These are phyloP conservation scores for Acanthosepion esculentum DNA, from an alignment of 2,888 invertebrate species.

Conservation along the genomic window DNA sequence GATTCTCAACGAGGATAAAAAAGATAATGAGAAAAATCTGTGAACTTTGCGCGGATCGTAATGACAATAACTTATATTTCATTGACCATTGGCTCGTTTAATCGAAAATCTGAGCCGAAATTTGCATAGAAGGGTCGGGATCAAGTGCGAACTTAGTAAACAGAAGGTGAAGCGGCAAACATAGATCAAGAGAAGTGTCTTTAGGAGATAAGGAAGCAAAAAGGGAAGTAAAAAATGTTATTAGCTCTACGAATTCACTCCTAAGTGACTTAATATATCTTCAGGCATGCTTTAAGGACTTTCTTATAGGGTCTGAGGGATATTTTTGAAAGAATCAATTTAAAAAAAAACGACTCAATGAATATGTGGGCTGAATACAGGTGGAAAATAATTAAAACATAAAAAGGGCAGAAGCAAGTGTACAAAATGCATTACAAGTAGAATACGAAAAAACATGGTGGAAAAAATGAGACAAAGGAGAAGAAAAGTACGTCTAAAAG, in stretches of 20 bases:
- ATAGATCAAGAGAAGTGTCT: slow-evolving; percentile 15
- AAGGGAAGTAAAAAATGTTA: neutral
- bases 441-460: neutral
- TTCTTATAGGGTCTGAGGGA: neutral
- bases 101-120: neutral
- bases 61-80: neutral
- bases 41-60: neutral
- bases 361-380: neutral
- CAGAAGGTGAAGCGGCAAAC: neutral
- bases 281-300: neutral
- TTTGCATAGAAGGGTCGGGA: neutral
- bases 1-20: neutral
- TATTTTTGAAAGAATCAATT: neutral
- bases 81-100: neutral
- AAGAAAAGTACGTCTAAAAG: no score
- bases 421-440: neutral
- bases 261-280: neutral
- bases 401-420: neutral
- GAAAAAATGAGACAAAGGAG: neutral
- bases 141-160: neutral
- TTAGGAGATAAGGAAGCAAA: neutral
- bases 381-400: neutral
- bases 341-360: neutral
- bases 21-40: neutral
- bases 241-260: neutral